Evolutionary conservation across 2,888 invertebrate species (phyloP), one percentile per base, ranked within the genome.

Genomic region (Drosophila tripunctata): DNA sequence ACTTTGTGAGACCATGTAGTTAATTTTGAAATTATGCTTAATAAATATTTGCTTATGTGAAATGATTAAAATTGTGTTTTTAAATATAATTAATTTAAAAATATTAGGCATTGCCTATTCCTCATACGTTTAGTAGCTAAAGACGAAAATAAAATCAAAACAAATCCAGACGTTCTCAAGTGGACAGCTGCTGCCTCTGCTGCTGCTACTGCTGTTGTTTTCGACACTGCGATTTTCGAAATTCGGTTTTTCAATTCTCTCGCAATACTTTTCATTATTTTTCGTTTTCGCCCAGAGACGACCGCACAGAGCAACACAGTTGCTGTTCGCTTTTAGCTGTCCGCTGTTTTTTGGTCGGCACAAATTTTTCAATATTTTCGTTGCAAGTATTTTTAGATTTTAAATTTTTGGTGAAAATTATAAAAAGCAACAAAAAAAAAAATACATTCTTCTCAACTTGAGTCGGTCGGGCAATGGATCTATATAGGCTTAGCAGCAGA

Each of bases 331-430:
- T 73, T n/a, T n/a, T n/a, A n/a, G 52, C 55, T 60, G 72, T 60
- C 73, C 47, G 30, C 41, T n/a, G n/a, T n/a, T n/a, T n/a, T n/a
- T n/a, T n/a, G n/a, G 74, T 52, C 75, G 84, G 67, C 71, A 64
- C 44, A 68, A 63, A 67, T 87, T 87, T 87, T 84, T 75, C 54
- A 85, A 82, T 82, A 75, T 67, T 85, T 76, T 73, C 67, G 36
- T 76, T 70, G 84, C 71, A 52, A 80, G 67, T 84, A 84, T 84
- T 84, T 84, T 88, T 84, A 84, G 83, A 50, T 14, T n/a, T n/a
- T 30, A 8, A 88, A 75, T 61, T 67, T 60, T 66, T 73, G 57
- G 57, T 75, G 63, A 83, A 73, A 56, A 45, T 43, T 14, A 44
- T 45, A 52, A 60, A 40, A 19, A 35, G 10, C 7, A 27, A 2